Evolutionary conservation across 35 echinoderm and acorn worm species (phyloP).

Genomic region (Anneissia japonica): DNA sequence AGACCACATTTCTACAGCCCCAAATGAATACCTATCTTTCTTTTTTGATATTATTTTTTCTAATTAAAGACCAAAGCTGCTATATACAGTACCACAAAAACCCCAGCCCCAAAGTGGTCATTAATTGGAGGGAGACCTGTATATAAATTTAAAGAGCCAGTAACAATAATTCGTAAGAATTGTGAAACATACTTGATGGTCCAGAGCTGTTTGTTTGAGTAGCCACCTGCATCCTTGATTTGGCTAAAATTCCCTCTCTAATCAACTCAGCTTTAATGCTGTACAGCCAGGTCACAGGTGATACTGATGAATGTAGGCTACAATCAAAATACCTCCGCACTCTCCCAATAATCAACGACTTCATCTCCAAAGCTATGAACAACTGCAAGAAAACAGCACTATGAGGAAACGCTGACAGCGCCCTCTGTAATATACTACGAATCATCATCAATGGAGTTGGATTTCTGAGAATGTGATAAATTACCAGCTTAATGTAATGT

Average conservation of each 20-base stretch:
- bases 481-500: constrained; percentile 45
- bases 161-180: background rate
- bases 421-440: constrained; percentile 59
- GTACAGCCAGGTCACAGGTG: constrained; percentile 64
- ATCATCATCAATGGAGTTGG: constrained; percentile 44
- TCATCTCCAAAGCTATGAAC: constrained; percentile 57
- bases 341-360: constrained; percentile 61
- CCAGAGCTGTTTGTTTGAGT: background rate
- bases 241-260: constrained; percentile 20
- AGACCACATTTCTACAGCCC: too few relatives aligned
- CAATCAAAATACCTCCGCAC: constrained; percentile 80
- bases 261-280: constrained; percentile 55
- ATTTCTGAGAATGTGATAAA: constrained; percentile 40
- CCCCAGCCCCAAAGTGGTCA: too few relatives aligned
- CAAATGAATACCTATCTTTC: too few relatives aligned
- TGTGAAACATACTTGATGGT: background rate
- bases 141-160: too few relatives aligned
- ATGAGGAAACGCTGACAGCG: constrained; percentile 51
- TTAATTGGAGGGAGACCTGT: too few relatives aligned
- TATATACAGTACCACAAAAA: too few relatives aligned
- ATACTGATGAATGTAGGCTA: constrained; percentile 7
- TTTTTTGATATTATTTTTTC: too few relatives aligned
- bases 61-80: too few relatives aligned
- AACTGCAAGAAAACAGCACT: constrained; percentile 54
- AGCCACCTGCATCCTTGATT: background rate